Conservation (phyloP, 2,888 invertebrate genomes). For the Drosophila leonis region DNA sequence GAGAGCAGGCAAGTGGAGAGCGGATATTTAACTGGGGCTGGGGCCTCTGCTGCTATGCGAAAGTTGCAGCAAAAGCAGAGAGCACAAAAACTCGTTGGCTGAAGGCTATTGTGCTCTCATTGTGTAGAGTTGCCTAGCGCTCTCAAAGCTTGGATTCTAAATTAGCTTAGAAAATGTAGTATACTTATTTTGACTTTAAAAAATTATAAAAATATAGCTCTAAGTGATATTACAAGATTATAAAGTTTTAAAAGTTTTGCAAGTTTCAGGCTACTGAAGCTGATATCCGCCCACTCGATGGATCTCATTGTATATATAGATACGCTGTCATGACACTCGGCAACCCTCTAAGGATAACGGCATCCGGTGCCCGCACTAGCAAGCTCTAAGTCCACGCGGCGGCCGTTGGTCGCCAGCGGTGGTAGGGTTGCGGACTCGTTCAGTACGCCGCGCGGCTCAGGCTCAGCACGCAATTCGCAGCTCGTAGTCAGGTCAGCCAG, state of each 20-base stretch:
- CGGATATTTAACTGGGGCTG: slow-evolving; percentile 22
- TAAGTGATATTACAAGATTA: not conserved
- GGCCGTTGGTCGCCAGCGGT: slow-evolving; percentile 57
- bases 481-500: slow-evolving; percentile 35
- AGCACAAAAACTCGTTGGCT: slow-evolving; percentile 70
- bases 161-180: not conserved
- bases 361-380: slow-evolving; percentile 32
- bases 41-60: slow-evolving; percentile 21
- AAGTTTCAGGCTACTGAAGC: not conserved
- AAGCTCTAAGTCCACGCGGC: slow-evolving; percentile 37
- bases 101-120: slow-evolving; percentile 57
- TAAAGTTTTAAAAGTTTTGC: not conserved
- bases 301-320: not conserved
- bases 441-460: slow-evolving; percentile 68
- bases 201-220: not conserved
- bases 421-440: slow-evolving; percentile 79
- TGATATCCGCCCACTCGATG: too few species aligned
- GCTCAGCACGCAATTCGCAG: slow-evolving; percentile 21
- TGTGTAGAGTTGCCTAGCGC: slow-evolving; percentile 46
- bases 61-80: slow-evolving; percentile 36
- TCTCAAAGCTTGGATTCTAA: not conserved
- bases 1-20: slow-evolving; percentile 14
- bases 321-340: slow-evolving; percentile 1
- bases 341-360: slow-evolving; percentile 52
- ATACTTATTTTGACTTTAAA: not conserved